phyloP scores from a whole-genome alignment of 1,140 invertebrate genomes.

The Drosophila ananassae region DNA sequence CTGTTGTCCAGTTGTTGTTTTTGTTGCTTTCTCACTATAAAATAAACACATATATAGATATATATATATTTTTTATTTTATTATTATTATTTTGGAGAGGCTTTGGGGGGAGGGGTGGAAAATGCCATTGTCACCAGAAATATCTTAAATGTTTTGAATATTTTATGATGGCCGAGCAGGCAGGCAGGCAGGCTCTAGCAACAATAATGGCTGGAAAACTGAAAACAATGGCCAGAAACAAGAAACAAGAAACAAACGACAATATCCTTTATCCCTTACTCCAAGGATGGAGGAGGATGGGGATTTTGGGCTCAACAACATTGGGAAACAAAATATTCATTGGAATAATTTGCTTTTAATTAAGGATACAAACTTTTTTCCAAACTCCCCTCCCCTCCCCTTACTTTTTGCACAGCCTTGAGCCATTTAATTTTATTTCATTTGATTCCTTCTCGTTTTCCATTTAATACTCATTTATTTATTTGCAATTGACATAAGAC shows the following conservation, averaged over 20 bases:
- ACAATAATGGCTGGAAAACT: constrained; percentile 31
- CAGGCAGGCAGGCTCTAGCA: constrained; percentile 8
- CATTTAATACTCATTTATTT: constrained; percentile 63
- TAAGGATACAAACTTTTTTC: constrained; percentile 52
- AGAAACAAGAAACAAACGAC: constrained; percentile 14
- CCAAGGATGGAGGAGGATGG: not conserved
- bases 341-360: constrained; percentile 77
- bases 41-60: not conserved
- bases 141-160: constrained; percentile 60
- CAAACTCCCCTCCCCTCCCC: no score
- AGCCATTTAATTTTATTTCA: constrained; percentile 27
- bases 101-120: not conserved
- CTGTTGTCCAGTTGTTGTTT: constrained; percentile 9
- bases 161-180: constrained; percentile 45
- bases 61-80: not conserved
- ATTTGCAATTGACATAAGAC: constrained; percentile 8
- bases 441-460: constrained; percentile 31
- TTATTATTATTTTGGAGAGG: constrained; percentile 2
- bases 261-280: constrained; percentile 21
- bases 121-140: constrained; percentile 51
- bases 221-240: constrained; percentile 45
- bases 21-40: not conserved
- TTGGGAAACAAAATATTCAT: constrained; percentile 74
- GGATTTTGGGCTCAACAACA: constrained; percentile 27
- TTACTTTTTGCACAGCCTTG: constrained; percentile 7